Evolutionary conservation across 2,797 vertebrate species (phyloP), one percentile per base, ranked within the genome.

Genomic region (Poecilia picta): DNA sequence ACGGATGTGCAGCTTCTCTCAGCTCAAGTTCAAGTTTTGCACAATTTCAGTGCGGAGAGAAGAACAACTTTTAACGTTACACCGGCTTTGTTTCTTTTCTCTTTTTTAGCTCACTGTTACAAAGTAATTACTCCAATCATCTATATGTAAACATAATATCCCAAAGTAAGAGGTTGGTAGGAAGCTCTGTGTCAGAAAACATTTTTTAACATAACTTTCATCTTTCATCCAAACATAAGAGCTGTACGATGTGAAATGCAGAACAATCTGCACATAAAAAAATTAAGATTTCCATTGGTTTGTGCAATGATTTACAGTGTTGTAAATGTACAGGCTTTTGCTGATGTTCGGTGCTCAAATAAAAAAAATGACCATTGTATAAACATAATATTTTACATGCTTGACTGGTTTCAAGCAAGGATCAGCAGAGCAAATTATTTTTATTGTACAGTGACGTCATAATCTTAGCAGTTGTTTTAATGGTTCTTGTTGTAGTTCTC

Each of bases 321-420:
- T 89, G 82, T 89, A 83, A 83, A 47, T 92, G 84, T 93, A 90
- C 83, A 90, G 88, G 87, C 79, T 90, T 74, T 88, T 87, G 57
- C 77, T 75, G 75, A 87, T 77, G 84, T 86, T 85, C 86, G 90
- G 88, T 92, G 92, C 91, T 94, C 74, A 68, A 66, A 86, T 81
- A 81, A 89, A 79, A 84, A 23, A 81, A 70, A 59, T 85, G 89
- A 92, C 74, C 87, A 86, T 87, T 92, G 85, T 92, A 82, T 86
- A 85, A 87, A 87, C 66, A 20, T 36, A 82, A 20, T 66, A 82
- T 94, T 94, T 93, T 92, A 93, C 93, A 92, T 90, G 97, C 97
- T 98, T 98, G 98, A 98, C 98, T 98, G 98, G 98, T 97, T 96
- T 99, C 98, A 98, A 98, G 97, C 96, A 45, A 90, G 82, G 46